These are phyloP conservation scores for Cichlasoma orientale DNA, from an alignment of 2,797 vertebrate genomes.

Conservation along the genomic window DNA sequence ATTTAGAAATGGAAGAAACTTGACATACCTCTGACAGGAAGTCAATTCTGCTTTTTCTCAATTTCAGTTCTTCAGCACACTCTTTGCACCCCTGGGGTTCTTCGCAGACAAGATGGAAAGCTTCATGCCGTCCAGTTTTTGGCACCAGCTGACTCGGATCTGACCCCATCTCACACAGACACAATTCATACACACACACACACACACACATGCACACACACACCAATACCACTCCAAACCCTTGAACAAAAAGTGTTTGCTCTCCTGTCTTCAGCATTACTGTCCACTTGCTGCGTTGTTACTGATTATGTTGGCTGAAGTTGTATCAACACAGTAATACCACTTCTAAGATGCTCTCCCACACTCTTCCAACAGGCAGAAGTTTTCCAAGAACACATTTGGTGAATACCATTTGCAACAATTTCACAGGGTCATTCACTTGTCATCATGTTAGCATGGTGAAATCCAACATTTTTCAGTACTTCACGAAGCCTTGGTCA, in stretches of 20 bases:
- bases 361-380: constrained; percentile 50
- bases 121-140: constrained; percentile 86
- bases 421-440: constrained; percentile 40
- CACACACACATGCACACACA: constrained; percentile 27
- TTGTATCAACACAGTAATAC: constrained; percentile 72
- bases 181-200: constrained; percentile 30
- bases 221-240: constrained; percentile 57
- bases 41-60: constrained; percentile 27
- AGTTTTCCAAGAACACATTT: constrained; percentile 52
- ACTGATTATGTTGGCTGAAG: constrained; percentile 72
- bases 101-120: constrained; percentile 85
- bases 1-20: neutral
- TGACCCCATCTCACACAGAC: constrained; percentile 64
- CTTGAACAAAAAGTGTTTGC: constrained; percentile 69
- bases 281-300: constrained; percentile 70
- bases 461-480: neutral
- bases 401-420: constrained; percentile 30
- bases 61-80: constrained; percentile 87
- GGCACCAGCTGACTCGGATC: constrained; percentile 84
- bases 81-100: constrained; percentile 86
- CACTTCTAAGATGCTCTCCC: constrained; percentile 61
- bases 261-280: constrained; percentile 81
- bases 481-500: neutral
- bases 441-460: constrained; percentile 1
- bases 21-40: neutral